Evolutionary conservation across 2,113 vertebrate genomes (phyloP), one percentile per base, ranked within the genome.

Genomic region (Thamnaconus septentrionalis): DNA sequence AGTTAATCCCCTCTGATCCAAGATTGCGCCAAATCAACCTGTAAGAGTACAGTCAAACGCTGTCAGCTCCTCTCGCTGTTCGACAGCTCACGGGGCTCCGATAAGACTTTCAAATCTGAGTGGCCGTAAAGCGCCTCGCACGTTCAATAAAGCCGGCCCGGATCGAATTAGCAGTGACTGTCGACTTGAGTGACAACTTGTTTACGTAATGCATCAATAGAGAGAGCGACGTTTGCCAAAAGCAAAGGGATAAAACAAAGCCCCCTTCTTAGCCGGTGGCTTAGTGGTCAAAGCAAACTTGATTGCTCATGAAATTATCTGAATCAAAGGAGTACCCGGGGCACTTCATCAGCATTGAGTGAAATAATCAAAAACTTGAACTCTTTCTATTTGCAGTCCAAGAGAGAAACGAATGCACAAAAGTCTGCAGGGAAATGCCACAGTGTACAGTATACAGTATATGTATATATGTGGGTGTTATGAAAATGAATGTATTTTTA

Each of bases 161-260:
- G 78, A 80, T 84, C 71, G 71, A 81, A 85, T 88, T 84, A 83
- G 77, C 66, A 71, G 44, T 68, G 78, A 88, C 68, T 75, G 69
- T 61, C 56, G 72, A 81, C 66, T 75, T 85, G 83, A 84, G 79
- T 84, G 86, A 88, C 87, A 90, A 84, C 82, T 84, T 80, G 77
- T 88, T 85, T 79, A 81, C 76, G 76, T 70, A 63, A 69, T 51
- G 56, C 49, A 58, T 85, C 63, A 54, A 86, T 87, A 76, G 18
- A 82, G 59, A 74, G 46, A 76, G 59, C 46, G 59, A 76, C 70
- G 69, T 81, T 78, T 82, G 83, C 71, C 80, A 85, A 77, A 83
- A 83, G 41, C 78, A 71, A 74, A 61, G 48, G 61, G 71, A 82
- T 71, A 56, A 71, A 83, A 80, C 59, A 70, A 71, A 68, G 41